phyloP scores from a whole-genome alignment of 2,888 invertebrate species.

The Lumbricus terrestris region DNA sequence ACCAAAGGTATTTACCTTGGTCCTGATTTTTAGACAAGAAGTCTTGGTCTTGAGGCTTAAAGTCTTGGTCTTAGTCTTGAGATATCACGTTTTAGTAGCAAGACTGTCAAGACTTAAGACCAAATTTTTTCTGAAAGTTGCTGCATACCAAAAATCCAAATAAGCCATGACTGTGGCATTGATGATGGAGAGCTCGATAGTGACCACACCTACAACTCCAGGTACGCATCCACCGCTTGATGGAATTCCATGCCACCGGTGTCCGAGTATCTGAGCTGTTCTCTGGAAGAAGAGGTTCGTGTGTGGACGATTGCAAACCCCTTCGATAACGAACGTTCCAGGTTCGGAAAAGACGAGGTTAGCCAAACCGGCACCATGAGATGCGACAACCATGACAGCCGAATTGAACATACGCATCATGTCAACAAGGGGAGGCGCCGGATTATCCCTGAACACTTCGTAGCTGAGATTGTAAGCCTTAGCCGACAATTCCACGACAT shows the following conservation, averaged over 20 bases:
- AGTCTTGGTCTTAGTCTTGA: too few relatives aligned
- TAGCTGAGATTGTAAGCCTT: conserved; percentile 22
- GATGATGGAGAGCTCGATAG: background rate
- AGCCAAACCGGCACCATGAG: conserved; percentile 39
- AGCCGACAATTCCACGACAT: conserved; percentile 19
- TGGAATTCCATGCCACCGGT: conserved; percentile 34
- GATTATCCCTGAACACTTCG: conserved; percentile 32
- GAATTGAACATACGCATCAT: conserved; percentile 37
- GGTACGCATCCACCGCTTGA: conserved; percentile 12
- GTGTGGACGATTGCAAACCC: conserved; percentile 38
- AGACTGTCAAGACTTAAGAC: background rate
- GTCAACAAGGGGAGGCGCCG: conserved; percentile 30
- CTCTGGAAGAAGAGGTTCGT: conserved; percentile 39
- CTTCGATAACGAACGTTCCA: conserved; percentile 37
- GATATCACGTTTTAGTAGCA: too few relatives aligned
- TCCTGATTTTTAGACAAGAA: too few relatives aligned
- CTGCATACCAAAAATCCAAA: background rate
- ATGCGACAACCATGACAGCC: conserved; percentile 36
- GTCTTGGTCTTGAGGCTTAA: too few relatives aligned
- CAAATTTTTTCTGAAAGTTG: background rate
- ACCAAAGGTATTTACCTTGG: too few relatives aligned
- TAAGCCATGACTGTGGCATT: background rate
- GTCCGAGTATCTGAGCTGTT: conserved; percentile 34
- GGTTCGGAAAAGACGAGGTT: conserved; percentile 36
- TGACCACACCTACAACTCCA: background rate